A percentile compares a stretch with the other conserved stretches of the same genome.
These are phyloP conservation scores for Xylota sylvarum DNA, from an alignment of 2,888 invertebrate genomes.

Conservation along the genomic window DNA sequence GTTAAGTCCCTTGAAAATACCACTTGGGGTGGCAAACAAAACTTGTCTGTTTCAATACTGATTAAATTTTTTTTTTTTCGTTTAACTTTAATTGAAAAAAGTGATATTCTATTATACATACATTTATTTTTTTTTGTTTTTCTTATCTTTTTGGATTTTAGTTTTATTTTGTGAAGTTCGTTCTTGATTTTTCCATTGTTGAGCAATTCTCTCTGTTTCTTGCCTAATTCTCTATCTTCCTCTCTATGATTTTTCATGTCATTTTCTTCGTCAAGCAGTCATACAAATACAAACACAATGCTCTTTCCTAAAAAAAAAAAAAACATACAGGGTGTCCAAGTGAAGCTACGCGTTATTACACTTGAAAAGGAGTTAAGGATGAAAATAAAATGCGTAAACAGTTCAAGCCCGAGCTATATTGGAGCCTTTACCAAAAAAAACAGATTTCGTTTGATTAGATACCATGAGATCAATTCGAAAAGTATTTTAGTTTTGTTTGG, in stretches of 20 bases:
- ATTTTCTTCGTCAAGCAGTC: conserved; percentile 63
- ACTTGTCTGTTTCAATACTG: conserved; percentile 12
- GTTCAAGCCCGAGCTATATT: too few relatives aligned
- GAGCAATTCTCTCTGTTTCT: conserved; percentile 53
- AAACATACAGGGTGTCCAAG: conserved; percentile 53
- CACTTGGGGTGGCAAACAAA: conserved; percentile 16
- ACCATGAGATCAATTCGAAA: too few relatives aligned
- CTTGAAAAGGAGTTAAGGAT: background rate
- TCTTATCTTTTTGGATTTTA: conserved; percentile 5
- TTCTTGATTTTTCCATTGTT: conserved; percentile 59
- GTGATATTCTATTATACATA: background rate
- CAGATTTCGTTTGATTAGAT: too few relatives aligned
- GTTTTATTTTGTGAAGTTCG: conserved; percentile 67
- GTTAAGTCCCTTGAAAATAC: conserved; percentile 16
- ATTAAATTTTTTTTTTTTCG: background rate
- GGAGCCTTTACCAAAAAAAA: too few relatives aligned
- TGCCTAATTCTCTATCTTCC: conserved; percentile 51
- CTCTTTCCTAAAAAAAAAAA: background rate
- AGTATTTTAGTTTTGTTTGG: too few relatives aligned
- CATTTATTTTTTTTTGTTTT: conserved; percentile 5
- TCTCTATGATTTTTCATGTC: conserved; percentile 67
- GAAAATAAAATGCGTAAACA: too few relatives aligned
- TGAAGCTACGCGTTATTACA: background rate
- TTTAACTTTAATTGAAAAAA: conserved; percentile 40
- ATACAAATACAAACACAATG: conserved; percentile 27